Conservation (phyloP, 2,113 vertebrate species). For the Phyllostomus hastatus region DNA sequence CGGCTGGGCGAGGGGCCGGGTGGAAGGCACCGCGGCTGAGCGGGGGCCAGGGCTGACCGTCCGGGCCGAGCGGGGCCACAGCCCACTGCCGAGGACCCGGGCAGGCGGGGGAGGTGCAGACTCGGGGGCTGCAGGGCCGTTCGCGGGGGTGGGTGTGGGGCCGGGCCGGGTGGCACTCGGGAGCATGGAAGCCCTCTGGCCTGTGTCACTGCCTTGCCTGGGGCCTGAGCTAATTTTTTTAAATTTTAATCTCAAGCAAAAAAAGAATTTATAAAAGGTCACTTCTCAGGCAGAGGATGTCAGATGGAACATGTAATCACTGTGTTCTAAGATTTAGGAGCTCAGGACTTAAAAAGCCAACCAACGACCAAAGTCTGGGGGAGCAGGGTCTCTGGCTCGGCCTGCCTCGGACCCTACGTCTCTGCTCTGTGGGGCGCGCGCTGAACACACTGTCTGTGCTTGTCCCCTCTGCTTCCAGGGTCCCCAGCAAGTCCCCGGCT, state of each 20-base stretch:
- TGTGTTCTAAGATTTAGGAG: not conserved
- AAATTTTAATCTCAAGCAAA: not conserved
- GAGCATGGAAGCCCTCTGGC: not conserved
- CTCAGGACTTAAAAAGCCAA: not conserved
- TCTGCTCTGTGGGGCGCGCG: not conserved
- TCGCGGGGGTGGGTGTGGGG: not conserved
- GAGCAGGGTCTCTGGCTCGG: not conserved
- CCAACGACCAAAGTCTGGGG: not conserved
- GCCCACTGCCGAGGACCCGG: slow-evolving; percentile 10
- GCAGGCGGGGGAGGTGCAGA: not conserved
- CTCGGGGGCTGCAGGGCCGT: not conserved
- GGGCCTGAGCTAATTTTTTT: not conserved
- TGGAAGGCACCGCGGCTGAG: not conserved
- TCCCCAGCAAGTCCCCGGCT: slow-evolving; percentile 79
- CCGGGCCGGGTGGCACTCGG: not conserved
- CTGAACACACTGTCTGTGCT: slow-evolving; percentile 13
- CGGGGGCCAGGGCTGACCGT: not conserved
- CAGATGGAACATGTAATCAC: not conserved
- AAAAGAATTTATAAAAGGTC: not conserved
- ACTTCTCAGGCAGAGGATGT: not conserved
- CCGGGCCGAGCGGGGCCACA: not conserved
- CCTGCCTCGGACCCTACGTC: not conserved
- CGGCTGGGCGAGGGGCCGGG: not conserved
- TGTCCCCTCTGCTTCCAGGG: slow-evolving; percentile 79
- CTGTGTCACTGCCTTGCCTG: not conserved